These are phyloP conservation scores for Sceloporus tristichus DNA, from an alignment of 2,113 vertebrate genomes.

Conservation along the genomic window DNA sequence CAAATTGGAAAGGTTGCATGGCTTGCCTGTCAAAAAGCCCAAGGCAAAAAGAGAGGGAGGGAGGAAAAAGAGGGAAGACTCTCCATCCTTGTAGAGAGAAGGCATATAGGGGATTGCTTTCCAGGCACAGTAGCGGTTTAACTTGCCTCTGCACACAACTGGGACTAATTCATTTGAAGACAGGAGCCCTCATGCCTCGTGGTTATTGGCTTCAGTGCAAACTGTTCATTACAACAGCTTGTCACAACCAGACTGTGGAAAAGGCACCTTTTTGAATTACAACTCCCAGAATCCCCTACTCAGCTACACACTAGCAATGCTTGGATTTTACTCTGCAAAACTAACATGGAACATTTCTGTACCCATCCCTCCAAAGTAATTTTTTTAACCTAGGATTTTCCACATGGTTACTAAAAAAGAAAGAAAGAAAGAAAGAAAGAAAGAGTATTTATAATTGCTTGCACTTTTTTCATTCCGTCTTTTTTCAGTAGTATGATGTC, in stretches of 20 bases:
- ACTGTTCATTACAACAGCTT: not conserved
- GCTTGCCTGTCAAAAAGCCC: not conserved
- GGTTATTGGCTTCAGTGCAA: not conserved
- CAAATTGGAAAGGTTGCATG: slow-evolving; percentile 17
- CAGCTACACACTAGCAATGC: too few species aligned
- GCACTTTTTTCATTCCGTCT: not conserved
- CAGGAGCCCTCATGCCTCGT: not conserved
- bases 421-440: not conserved
- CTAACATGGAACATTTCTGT: not conserved
- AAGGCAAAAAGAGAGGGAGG: slow-evolving; percentile 17
- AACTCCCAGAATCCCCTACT: too few species aligned
- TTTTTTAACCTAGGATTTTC: not conserved
- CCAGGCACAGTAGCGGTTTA: not conserved
- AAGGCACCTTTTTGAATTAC: too few species aligned
- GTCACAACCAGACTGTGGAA: not conserved
- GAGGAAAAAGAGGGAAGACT: slow-evolving; percentile 3
- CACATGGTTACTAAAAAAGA: not conserved
- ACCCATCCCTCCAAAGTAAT: not conserved
- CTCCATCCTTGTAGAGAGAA: not conserved
- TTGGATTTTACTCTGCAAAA: too few species aligned
- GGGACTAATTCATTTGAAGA: not conserved
- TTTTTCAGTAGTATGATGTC: not conserved
- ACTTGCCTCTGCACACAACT: not conserved
- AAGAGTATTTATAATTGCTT: not conserved
- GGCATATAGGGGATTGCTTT: not conserved